Conservation (phyloP, 2,888 invertebrate species). For the Dermolepida albohirtum region DNA sequence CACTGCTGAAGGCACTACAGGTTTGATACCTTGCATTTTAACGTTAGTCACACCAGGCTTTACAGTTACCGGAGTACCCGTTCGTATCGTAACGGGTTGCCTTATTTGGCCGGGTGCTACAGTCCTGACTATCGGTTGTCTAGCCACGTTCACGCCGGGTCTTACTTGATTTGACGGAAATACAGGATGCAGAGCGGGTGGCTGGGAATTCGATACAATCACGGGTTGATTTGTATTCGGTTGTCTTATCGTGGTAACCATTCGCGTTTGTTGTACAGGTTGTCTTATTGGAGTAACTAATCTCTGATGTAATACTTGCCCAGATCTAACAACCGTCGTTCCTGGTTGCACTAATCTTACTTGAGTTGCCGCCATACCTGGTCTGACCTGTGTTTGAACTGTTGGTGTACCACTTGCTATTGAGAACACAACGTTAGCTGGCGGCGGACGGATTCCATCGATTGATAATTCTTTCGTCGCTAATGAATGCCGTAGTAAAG, state of each 20-base stretch:
- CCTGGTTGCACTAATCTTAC: constrained; percentile 73
- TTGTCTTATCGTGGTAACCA: constrained; percentile 62
- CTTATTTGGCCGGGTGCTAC: constrained; percentile 52
- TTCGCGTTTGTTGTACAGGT: constrained; percentile 59
- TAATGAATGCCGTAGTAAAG: constrained; percentile 89
- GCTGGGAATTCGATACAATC: constrained; percentile 63
- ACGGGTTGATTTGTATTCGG: constrained; percentile 56
- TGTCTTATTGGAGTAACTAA: constrained; percentile 66
- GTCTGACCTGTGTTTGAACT: constrained; percentile 62
- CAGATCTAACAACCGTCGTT: constrained; percentile 66
- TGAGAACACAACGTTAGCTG: constrained; percentile 76
- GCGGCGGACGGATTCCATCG: constrained; percentile 94
- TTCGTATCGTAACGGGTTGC: constrained; percentile 61
- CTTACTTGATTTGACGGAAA: constrained; percentile 55
- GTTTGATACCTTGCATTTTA: constrained; percentile 67
- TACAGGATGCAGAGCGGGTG: constrained; percentile 65
- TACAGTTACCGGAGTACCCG: constrained; percentile 57
- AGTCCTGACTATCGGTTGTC: constrained; percentile 55
- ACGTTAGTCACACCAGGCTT: constrained; percentile 61
- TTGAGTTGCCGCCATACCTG: constrained; percentile 70
- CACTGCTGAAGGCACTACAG: constrained; percentile 68
- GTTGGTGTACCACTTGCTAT: constrained; percentile 65
- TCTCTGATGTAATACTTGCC: constrained; percentile 68
- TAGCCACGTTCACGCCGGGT: constrained; percentile 54
- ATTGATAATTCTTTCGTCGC: constrained; percentile 91